These are phyloP conservation scores for Syrmaticus mikado DNA, from an alignment of 2,113 vertebrate genomes.

Conservation along the genomic window DNA sequence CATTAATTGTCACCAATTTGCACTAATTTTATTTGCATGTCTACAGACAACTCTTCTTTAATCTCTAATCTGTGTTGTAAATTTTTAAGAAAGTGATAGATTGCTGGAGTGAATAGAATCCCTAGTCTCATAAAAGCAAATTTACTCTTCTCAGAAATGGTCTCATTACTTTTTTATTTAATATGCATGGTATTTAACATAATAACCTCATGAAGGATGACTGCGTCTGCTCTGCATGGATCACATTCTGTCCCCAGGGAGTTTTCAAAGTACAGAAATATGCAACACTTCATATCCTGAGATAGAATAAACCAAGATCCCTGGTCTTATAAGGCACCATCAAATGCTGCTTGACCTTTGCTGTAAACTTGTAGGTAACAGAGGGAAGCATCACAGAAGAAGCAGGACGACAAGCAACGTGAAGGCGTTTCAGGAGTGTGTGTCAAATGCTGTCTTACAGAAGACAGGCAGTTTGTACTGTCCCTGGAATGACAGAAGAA, in stretches of 20 bases:
- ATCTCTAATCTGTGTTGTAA: neutral
- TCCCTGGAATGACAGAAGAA: neutral
- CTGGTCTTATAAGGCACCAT: neutral
- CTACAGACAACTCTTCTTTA: neutral
- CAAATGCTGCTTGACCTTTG: neutral
- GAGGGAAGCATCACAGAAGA: neutral
- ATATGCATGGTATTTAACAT: neutral
- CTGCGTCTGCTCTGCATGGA: neutral
- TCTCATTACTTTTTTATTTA: neutral
- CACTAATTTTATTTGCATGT: neutral
- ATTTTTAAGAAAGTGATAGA: neutral
- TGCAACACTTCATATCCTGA: neutral
- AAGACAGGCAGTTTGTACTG: neutral
- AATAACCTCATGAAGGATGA: neutral
- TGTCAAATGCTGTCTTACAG: neutral
- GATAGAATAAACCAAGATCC: neutral
- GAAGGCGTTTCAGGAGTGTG: neutral
- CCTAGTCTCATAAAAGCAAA: neutral
- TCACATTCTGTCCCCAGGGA: neutral
- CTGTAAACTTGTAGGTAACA: fast-evolving
- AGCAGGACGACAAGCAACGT: neutral
- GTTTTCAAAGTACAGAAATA: neutral
- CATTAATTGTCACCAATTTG: neutral
- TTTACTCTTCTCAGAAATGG: neutral
- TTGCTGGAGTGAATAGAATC: neutral